Percentiles rank a stretch among this genome's conserved stretches.
phyloP scores from a whole-genome alignment of 2,888 invertebrate genomes.

The Ennomos fuscantarius region DNA sequence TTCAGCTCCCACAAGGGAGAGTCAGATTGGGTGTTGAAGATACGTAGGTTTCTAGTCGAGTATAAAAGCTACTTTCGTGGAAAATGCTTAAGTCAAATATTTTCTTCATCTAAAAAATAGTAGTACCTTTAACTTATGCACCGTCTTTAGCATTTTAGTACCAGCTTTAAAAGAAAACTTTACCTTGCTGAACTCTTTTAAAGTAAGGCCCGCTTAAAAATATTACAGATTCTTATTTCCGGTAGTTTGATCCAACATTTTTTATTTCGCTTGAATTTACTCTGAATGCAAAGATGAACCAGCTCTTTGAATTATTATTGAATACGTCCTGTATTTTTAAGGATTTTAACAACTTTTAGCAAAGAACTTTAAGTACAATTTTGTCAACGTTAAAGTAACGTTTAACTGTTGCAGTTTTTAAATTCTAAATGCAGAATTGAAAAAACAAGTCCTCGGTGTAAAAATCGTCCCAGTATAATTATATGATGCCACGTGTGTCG shows the following conservation, averaged over 20 bases:
- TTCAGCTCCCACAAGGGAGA: too few species aligned
- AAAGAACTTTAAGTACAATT: neutral
- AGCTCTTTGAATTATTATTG: neutral
- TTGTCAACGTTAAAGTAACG: neutral
- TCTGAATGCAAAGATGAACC: neutral
- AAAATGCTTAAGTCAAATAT: neutral
- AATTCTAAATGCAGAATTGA: conserved; percentile 2
- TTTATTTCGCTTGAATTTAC: conserved; percentile 1
- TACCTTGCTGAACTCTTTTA: conserved; percentile 14
- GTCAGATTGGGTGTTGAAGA: too few species aligned
- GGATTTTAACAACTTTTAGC: neutral
- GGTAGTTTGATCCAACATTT: conserved; percentile 21
- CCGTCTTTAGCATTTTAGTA: conserved; percentile 16
- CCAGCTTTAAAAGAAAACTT: conserved; percentile 18
- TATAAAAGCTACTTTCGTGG: too few species aligned
- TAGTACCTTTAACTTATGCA: neutral
- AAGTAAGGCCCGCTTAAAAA: conserved; percentile 23
- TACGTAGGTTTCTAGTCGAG: too few species aligned
- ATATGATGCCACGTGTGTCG: conserved; percentile 41
- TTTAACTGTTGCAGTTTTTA: too few species aligned
- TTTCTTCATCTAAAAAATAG: neutral
- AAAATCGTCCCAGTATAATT: conserved; percentile 39
- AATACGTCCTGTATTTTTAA: neutral
- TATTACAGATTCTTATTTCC: conserved; percentile 19
- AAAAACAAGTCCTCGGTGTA: neutral